Conservation (phyloP, 2,888 invertebrate species). For the Colletes collaris region DNA sequence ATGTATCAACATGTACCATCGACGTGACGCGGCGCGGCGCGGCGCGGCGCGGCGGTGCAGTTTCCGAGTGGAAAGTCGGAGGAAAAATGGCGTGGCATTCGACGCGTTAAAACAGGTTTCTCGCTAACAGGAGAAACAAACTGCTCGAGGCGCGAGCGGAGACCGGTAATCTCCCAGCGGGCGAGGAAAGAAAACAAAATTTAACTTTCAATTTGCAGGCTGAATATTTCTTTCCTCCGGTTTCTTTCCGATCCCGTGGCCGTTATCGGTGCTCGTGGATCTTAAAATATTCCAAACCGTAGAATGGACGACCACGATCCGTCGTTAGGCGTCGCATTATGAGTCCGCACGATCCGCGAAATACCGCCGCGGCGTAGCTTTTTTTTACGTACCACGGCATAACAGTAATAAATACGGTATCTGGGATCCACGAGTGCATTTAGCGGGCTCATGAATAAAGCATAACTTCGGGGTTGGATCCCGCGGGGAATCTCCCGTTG, state of each 20-base stretch:
- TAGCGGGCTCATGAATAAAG: constrained; percentile 74
- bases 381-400: constrained; percentile 43
- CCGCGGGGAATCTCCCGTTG: constrained; percentile 51
- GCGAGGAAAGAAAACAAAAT: constrained; percentile 25
- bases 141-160: not conserved
- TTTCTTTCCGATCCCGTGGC: not conserved
- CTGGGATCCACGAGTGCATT: constrained; percentile 66
- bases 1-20: too few species aligned
- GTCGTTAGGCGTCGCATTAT: constrained; percentile 40
- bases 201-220: constrained; percentile 39
- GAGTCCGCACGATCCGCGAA: constrained; percentile 53
- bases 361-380: constrained; percentile 22
- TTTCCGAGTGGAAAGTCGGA: too few species aligned
- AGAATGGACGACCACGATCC: constrained; percentile 31
- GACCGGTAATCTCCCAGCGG: constrained; percentile 20
- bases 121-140: too few species aligned
- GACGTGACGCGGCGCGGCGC: too few species aligned
- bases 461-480: constrained; percentile 57
- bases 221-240: constrained; percentile 22
- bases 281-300: constrained; percentile 44
- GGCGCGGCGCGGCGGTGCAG: too few species aligned
- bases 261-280: not conserved
- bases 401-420: constrained; percentile 65
- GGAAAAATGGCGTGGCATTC: too few species aligned
- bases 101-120: too few species aligned